Base-by-base conservation (phyloP, 2,113 vertebrate genomes). In the Pangasianodon gigas region DNA sequence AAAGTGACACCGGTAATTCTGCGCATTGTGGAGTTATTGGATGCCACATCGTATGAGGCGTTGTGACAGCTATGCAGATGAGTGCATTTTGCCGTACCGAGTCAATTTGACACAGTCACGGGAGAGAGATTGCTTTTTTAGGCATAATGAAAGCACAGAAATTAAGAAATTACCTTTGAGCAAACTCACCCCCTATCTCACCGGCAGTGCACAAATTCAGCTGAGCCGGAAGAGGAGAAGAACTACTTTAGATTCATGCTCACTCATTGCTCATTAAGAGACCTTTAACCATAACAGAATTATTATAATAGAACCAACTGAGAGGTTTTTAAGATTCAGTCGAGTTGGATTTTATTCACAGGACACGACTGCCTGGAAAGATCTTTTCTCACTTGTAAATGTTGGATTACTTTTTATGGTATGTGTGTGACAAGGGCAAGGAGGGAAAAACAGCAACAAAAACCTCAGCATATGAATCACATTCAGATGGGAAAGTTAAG, bases 1-100 rank as follows among this genome's bases (percentile, higher is more conserved):
- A 93, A 94, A 94, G 90, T 93, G 93, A 94, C 93, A 94, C 92
- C 86, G 88, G 93, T 92, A 94, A 94, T 94, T 93, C 93, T 93
- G 93, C 92, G 92, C 93, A 94, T 94, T 93, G 93, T 93, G 90
- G 93, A 93, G 93, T 93, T 93, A 93, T 93, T 93, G 92, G 92
- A 90, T 92, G 90, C 92, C 93, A 92, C 89, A 91, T 93, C 92
- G 90, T 92, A 88, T 92, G 93, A 93, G 91, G 84, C 90, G 89
- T 92, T 93, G 83, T 93, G 93, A 94, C 93, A 93, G 93, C 93
- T 93, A 92, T 94, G 93, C 93, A 94, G 93, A 92, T 92, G 93
- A 94, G 93, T 89, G 93, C 93, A 92, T 94, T 94, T 93, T 86
- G 90, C 93, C 90, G 87, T 90, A 92, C 91, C 92, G 90, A 93